Evolutionary conservation across 2,888 invertebrate species (phyloP).

Genomic region (Cartodere bifasciata): DNA sequence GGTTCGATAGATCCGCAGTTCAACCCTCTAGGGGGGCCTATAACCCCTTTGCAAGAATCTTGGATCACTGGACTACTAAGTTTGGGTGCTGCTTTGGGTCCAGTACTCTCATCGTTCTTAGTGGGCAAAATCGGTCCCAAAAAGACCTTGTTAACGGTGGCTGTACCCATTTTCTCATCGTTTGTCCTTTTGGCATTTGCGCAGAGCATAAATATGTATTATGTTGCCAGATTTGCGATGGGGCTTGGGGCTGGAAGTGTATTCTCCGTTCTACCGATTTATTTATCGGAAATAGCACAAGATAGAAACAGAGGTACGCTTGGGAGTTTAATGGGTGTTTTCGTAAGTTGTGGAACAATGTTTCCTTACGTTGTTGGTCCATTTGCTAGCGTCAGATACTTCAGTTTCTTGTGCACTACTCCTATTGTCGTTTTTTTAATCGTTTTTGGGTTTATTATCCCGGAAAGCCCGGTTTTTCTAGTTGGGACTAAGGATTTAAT

Average conservation of each 20-base stretch:
- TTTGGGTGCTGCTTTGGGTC: slow-evolving; percentile 48
- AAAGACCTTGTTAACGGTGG: slow-evolving; percentile 46
- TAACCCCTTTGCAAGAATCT: slow-evolving; percentile 46
- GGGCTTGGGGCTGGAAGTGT: slow-evolving; percentile 51
- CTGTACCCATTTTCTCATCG: slow-evolving; percentile 48
- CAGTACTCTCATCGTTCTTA: too few relatives aligned
- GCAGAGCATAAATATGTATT: slow-evolving; percentile 35
- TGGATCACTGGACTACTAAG: slow-evolving; percentile 65
- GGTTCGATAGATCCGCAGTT: slow-evolving; percentile 12
- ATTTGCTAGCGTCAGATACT: slow-evolving; percentile 6
- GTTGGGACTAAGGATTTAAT: slow-evolving; percentile 44
- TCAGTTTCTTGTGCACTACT: slow-evolving; percentile 3
- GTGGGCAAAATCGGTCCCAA: slow-evolving; percentile 62
- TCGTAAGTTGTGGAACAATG: slow-evolving; percentile 52
- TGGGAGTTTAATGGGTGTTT: slow-evolving; percentile 63
- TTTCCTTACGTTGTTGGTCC: slow-evolving; percentile 24
- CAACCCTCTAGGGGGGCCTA: slow-evolving; percentile 22
- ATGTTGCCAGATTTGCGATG: slow-evolving; percentile 43
- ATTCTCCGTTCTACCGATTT: slow-evolving; percentile 63
- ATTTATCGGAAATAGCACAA: slow-evolving; percentile 71
- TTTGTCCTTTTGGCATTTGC: slow-evolving; percentile 42
- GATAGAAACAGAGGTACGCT: slow-evolving; percentile 61
- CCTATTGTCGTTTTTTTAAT: slow-evolving; percentile 30
- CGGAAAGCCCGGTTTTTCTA: slow-evolving; percentile 65
- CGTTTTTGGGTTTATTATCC: slow-evolving; percentile 57